phyloP scores from a whole-genome alignment of 2,113 vertebrate genomes.

The Rhinichthys klamathensis region DNA sequence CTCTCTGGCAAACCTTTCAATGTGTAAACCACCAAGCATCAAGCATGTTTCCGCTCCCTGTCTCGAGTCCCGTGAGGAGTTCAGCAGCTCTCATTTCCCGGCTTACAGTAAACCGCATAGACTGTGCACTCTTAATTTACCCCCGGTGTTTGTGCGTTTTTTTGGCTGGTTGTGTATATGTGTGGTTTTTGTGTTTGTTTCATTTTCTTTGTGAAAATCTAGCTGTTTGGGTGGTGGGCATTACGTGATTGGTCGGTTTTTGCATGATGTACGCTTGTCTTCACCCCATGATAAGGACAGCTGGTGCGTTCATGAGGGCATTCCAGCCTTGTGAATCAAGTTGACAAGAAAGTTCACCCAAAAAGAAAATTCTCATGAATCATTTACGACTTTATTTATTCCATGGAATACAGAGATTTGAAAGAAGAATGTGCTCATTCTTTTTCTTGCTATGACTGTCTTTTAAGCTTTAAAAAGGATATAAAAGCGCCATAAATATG shows the following conservation, averaged over 20 bases:
- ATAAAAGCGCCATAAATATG: not conserved
- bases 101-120: conserved; percentile 11
- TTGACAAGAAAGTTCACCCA: not conserved
- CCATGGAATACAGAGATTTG: not conserved
- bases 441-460: not conserved
- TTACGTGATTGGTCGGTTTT: conserved; percentile 28
- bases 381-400: not conserved
- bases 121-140: conserved; percentile 6
- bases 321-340: conserved; percentile 19
- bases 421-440: not conserved
- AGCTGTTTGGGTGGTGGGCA: conserved; percentile 4
- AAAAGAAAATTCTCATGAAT: not conserved
- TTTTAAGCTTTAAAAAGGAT: not conserved
- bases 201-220: conserved; percentile 40
- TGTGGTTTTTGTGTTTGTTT: conserved; percentile 46
- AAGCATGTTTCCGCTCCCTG: conserved; percentile 19
- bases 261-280: conserved; percentile 51
- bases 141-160: conserved; percentile 25
- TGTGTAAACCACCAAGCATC: conserved; percentile 30
- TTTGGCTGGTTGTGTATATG: conserved; percentile 48
- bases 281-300: conserved; percentile 19
- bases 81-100: conserved; percentile 31
- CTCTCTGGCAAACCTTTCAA: conserved; percentile 70
- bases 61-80: conserved; percentile 1
- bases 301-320: conserved; percentile 30